phyloP scores from a whole-genome alignment of 2,797 vertebrate genomes.

The Phaenicophaeus curvirostris region DNA sequence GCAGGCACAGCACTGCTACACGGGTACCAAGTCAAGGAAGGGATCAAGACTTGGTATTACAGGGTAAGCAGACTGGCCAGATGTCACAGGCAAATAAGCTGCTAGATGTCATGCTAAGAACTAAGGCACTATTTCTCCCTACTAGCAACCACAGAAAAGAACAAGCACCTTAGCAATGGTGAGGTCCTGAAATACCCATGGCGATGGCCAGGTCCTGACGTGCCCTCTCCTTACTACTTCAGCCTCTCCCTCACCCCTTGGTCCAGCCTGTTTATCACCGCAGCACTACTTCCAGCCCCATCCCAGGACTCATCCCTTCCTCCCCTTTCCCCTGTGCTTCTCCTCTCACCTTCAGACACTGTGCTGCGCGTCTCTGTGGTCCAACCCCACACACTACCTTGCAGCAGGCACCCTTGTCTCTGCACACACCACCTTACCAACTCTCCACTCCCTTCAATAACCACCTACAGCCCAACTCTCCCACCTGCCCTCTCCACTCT shows the following conservation, averaged over 20 bases:
- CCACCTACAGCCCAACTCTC: not conserved
- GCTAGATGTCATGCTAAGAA: not conserved
- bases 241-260: not conserved
- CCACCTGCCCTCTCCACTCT: no score
- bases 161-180: not conserved
- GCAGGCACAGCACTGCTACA: not conserved
- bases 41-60: not conserved
- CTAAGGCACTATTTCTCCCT: not conserved
- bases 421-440: not conserved
- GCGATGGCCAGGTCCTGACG: not conserved
- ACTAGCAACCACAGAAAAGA: not conserved
- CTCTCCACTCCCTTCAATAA: accelerated
- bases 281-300: not conserved
- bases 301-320: not conserved
- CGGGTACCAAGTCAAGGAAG: not conserved
- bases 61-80: not conserved
- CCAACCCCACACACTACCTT: not conserved
- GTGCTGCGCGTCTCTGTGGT: not conserved
- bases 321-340: not conserved
- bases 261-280: not conserved
- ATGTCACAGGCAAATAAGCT: not conserved
- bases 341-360: not conserved
- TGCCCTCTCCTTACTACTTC: not conserved
- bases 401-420: not conserved
- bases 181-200: not conserved